Base-by-base conservation (phyloP, 2,113 vertebrate species). In the Hippopotamus amphibius region DNA sequence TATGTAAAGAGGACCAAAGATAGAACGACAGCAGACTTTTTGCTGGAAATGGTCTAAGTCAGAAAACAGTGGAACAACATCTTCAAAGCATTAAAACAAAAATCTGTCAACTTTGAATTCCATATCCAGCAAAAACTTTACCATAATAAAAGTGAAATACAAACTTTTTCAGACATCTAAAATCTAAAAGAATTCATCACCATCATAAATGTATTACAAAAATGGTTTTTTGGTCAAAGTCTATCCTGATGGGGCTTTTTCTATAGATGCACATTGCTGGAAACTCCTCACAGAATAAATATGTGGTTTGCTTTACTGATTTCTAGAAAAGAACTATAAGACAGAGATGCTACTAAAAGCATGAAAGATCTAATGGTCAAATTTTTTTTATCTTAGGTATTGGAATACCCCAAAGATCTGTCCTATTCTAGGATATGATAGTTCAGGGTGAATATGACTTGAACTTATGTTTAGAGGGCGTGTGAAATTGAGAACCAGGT, bases 261-360 rank as follows among this genome's bases (percentile, higher is more conserved):
- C 98, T 7, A 83, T 99, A 98, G 98, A 98, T 97, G 84, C 90
- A 0, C 93, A 97, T 99, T 98, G 98, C 98, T 99, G 98, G 98
- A 99, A 99, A 99, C 30, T 96, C 98, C 98, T 99, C 98, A 96
- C 0, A 99, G 83, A 99, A 89, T 30, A 98, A 98, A 95, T 92
- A 98, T 99, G 98, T 93, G 81, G 98, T 98, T 98, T 98, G 93
- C 98, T 99, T 99, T 99, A 98, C 98, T 98, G 96, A 89, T 93
- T 93, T 97, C 96, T 98, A 98, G 72, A 30, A 98, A 97, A 98
- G 90, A 97, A 98, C 98, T 98, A 71, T 98, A 99, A 98, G 95
- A 99, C 98, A 99, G 5, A 90, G 6, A 77, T 81, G 30, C 43
- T 95, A 12, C n/a, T 96, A 6, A 94, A 83, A 68, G 28, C 37